These are phyloP conservation scores for Monopterus albus DNA, from an alignment of 2,113 vertebrate species.

Conservation along the genomic window DNA sequence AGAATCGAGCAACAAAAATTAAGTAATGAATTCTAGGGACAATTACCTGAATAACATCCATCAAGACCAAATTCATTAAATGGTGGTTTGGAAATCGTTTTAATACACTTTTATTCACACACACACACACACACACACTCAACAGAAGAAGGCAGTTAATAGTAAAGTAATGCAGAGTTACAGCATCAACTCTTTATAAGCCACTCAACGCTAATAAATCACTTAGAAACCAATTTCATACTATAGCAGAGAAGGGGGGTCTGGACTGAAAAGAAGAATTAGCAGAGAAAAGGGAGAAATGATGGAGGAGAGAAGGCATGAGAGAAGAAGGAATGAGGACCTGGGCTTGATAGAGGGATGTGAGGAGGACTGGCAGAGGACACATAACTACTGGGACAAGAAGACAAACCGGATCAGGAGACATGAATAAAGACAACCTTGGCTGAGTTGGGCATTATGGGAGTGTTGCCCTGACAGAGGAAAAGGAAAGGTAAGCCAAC, in stretches of 20 bases:
- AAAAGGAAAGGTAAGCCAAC: too few relatives aligned
- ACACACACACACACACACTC: conserved; percentile 16
- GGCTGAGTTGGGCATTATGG: too few relatives aligned
- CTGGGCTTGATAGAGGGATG: not conserved
- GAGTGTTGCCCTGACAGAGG: too few relatives aligned
- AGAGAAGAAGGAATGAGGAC: not conserved
- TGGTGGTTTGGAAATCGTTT: conserved; percentile 36
- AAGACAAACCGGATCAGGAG: conserved; percentile 5
- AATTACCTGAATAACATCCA: conserved; percentile 42
- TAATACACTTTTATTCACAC: conserved; percentile 16
- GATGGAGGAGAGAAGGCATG: not conserved
- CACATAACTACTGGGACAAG: not conserved
- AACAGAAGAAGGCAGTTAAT: conserved; percentile 51
- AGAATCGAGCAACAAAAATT: not conserved
- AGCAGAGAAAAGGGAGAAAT: not conserved
- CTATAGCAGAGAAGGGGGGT: conserved; percentile 18
- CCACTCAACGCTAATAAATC: conserved; percentile 54
- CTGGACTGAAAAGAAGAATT: conserved; percentile 4
- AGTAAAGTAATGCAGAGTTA: conserved; percentile 62
- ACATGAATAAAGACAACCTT: not conserved
- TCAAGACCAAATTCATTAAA: conserved; percentile 34
- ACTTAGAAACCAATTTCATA: conserved; percentile 60
- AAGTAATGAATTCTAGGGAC: conserved; percentile 27
- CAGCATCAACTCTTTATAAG: conserved; percentile 56
- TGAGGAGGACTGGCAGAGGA: not conserved